phyloP scores from a whole-genome alignment of 2,797 vertebrate genomes.

The Malurus splendens region DNA sequence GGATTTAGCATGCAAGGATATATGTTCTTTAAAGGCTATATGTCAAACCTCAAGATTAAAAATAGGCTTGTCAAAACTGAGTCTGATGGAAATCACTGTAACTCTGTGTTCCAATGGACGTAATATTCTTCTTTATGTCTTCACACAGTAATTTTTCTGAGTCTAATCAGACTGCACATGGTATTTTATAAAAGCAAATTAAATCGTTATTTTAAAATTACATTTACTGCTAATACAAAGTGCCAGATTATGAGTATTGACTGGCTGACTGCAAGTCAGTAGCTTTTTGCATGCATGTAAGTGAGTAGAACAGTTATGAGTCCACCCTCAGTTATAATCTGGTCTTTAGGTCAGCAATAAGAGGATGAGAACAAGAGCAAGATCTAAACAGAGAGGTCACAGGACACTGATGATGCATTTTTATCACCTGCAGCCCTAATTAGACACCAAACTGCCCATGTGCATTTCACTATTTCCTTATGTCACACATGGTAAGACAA shows the following conservation, averaged over 20 bases:
- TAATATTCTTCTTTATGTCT: neutral
- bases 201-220: neutral
- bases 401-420: neutral
- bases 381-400: neutral
- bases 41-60: constrained; percentile 13
- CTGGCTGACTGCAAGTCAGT: neutral
- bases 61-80: neutral
- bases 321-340: neutral
- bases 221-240: neutral
- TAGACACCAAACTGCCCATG: neutral
- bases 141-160: neutral
- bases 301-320: neutral
- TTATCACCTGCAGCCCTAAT: neutral
- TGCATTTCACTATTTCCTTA: neutral
- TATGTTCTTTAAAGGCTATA: neutral
- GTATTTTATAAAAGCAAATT: neutral
- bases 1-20: neutral
- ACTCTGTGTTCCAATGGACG: neutral
- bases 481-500: neutral
- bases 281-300: neutral
- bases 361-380: neutral
- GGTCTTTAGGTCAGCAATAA: neutral
- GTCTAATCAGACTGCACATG: neutral
- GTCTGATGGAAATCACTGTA: neutral
- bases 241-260: neutral